Evolutionary conservation across 2,888 invertebrate species (phyloP).

Genomic region (Chouioia cunea): DNA sequence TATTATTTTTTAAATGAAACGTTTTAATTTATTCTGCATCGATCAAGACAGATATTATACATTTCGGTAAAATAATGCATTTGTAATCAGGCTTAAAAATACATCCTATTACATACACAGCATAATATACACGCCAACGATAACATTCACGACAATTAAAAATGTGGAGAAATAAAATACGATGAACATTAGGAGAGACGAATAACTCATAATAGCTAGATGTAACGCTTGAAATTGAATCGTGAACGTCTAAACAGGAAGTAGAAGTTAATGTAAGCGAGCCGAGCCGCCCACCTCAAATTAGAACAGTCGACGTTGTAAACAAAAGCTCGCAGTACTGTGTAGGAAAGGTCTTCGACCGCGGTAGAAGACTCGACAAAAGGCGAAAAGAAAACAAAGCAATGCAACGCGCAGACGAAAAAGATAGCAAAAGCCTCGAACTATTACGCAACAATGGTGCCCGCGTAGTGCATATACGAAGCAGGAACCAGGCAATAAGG

Average conservation of each 20-base stretch:
- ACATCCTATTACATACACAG: no score
- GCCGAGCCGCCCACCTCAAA: conserved; percentile 25
- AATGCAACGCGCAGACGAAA: neutral
- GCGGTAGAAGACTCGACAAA: neutral
- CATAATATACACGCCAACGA: neutral
- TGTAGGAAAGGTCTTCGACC: neutral
- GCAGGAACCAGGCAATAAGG: conserved; percentile 62
- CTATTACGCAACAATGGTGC: conserved; percentile 23
- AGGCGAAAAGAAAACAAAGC: neutral
- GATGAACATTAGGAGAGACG: no score
- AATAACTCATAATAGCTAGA: no score
- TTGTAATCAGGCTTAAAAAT: conserved; percentile 1
- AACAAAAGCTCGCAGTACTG: conserved; percentile 12
- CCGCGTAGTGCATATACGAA: no score
- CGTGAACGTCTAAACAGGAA: conserved; percentile 18
- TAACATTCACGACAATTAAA: conserved; percentile 8
- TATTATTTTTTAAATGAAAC: no score
- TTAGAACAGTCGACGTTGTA: conserved; percentile 28
- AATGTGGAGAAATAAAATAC: neutral
- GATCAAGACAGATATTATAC: no score
- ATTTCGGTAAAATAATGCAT: no score
- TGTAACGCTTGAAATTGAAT: no score
- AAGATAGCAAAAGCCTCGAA: neutral
- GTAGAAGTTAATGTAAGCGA: conserved; percentile 17
- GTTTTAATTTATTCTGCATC: no score